Evolutionary conservation across 2,888 invertebrate genomes (phyloP), one percentile per base, ranked within the genome.

Genomic region (Tenthredo mesomela): DNA sequence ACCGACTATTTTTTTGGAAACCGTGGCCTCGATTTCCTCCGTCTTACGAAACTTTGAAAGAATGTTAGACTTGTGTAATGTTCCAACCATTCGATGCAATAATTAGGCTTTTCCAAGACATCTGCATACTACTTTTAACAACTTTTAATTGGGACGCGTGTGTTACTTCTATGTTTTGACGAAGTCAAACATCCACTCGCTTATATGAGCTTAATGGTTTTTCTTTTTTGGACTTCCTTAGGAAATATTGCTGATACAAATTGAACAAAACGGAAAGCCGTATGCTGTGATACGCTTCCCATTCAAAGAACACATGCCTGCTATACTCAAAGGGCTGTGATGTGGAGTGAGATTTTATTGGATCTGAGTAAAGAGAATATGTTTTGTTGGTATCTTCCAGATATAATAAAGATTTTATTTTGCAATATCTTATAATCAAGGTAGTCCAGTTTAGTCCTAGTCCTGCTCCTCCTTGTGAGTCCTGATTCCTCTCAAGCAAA

Each of bases 191-290:
- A 21, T 21, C 58, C 21, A n/a, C 25, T 21, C 1, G 58, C 7
- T 9, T 61, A 61, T 25, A 9, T 21, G 9, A 61, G 21, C 50
- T 18, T 50, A 25, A 25, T 25, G 9, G 61, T 12, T 61, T 29
- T 61, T 29, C 0, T 25, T 25, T 25, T 2, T 75, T 84, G 43
- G 40, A 58, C 82, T 2, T 70, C 87, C 86, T 58, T 61, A 92
- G 92, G 91, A 90, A 25, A 88, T 89, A 71, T 54, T 92, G 50
- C 88, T 90, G 43, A 86, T 92, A 73, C 89, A 90, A 71, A 75
- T 91, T 67, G 86, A 85, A 58, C 88, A 88, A 85, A 88, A 91
- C 86, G 89, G 87, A 58, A 86, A 71, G 47, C 84, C 83, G 21
- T 84, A 91, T 67, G 89, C 88, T 18, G 90, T 90, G 58, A 87